These are phyloP conservation scores for Lanistes nyassanus DNA, from an alignment of 1,140 invertebrate species.

Conservation along the genomic window DNA sequence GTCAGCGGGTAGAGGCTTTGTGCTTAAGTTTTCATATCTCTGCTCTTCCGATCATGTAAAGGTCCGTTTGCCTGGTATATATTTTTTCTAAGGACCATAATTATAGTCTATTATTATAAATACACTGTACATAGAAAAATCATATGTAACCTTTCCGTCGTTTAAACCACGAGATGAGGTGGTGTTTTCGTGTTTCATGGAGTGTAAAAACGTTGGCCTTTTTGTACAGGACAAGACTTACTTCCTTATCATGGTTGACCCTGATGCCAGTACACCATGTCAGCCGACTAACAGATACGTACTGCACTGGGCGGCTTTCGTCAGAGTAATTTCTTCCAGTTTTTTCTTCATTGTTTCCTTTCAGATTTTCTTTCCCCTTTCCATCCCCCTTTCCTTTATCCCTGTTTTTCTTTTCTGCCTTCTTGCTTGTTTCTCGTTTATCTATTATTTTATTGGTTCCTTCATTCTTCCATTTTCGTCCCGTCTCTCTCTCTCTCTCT, in stretches of 20 bases:
- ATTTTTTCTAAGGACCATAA: too few relatives aligned
- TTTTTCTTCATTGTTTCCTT: neutral
- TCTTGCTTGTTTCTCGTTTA: neutral
- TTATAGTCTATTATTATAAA: too few relatives aligned
- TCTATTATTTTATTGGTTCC: neutral
- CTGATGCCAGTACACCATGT: neutral
- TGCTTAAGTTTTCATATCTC: too few relatives aligned
- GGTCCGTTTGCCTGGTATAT: too few relatives aligned
- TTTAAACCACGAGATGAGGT: too few relatives aligned
- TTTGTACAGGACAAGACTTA: neutral
- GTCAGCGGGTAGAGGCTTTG: too few relatives aligned
- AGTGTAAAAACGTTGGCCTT: neutral
- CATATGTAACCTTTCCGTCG: too few relatives aligned
- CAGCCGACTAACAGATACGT: neutral
- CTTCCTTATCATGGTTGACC: too few relatives aligned
- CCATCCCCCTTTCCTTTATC: neutral
- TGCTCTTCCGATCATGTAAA: too few relatives aligned
- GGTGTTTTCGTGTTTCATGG: too few relatives aligned
- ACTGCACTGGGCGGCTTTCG: neutral
- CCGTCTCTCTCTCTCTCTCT: conserved; percentile 4
- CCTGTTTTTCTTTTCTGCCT: neutral
- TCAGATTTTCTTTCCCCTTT: neutral
- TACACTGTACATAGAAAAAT: too few relatives aligned
- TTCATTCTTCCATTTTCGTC: neutral
- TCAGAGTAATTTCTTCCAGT: neutral